A percentile compares a stretch with the other conserved stretches of the same genome.
Evolutionary conservation across 2,888 invertebrate species (phyloP).

Genomic region (Uropetala carovei): DNA sequence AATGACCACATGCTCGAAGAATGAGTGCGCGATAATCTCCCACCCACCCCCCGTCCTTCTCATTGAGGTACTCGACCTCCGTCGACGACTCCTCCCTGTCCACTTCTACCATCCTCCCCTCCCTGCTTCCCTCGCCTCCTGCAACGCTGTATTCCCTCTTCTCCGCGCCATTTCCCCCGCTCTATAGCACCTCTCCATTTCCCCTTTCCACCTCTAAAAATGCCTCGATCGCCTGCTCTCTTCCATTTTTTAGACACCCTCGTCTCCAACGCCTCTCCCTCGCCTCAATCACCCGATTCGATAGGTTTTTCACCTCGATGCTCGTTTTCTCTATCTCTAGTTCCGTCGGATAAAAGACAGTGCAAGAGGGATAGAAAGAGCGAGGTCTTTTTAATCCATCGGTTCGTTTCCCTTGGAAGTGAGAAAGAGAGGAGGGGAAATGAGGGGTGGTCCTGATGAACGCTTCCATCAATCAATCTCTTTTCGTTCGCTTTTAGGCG

Average conservation of each 20-base stretch:
- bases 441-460: background rate
- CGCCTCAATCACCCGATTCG: background rate
- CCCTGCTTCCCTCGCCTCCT: background rate
- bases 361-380: background rate
- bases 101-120: background rate
- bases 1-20: no score
- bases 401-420: background rate
- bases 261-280: background rate
- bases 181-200: background rate
- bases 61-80: background rate
- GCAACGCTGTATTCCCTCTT: background rate
- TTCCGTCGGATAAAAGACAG: background rate
- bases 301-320: slow-evolving; percentile 19
- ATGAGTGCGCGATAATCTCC: no score
- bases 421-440: no score
- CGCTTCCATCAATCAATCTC: slow-evolving; percentile 25
- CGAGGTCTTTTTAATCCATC: background rate
- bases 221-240: background rate
- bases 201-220: background rate
- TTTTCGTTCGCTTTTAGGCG: slow-evolving; percentile 4
- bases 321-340: background rate
- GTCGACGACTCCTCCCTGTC: background rate
- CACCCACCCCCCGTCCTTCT: no score
- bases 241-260: background rate
- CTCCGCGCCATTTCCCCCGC: no score